Evolutionary conservation across 2,113 vertebrate genomes (phyloP), one percentile per base, ranked within the genome.

Genomic region (Mandrillus leucophaeus): DNA sequence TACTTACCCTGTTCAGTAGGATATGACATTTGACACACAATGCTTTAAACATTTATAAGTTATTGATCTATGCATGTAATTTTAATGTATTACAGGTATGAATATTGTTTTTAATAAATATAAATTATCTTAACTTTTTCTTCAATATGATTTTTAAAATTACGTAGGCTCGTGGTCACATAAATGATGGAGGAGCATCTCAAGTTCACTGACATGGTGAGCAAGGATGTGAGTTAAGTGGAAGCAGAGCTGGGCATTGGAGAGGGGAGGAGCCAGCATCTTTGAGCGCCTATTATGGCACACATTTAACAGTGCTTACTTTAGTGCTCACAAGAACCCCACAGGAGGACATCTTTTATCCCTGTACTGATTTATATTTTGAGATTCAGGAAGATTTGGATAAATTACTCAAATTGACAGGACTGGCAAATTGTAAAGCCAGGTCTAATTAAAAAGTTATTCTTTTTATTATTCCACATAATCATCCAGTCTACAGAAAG

Each of bases 331-430:
- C 3, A 85, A 83, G 57, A 90, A 40, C 13, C 35, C 45, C 13
- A 9, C 22, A 38, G 38, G 27, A 40, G 80, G 14, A 17, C 43
- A 38, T 85, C 2, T 64, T 55, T 93, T 70, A 80, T 59, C 32
- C 27, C 48, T 72, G 38, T 59, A 64, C 35, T 88, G 5, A 91
- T 73, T 75, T 20, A 55, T 20, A 23, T 38, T 10, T 72, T 72
- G 92, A 88, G 27, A 84, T n/a, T 92, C 27, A 76, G 64, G 5
- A 96, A 73, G 8, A 1, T 57, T 57, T 93, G 43, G 40, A 93
- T 86, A 86, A 95, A 95, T 88, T 85, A 66, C 18, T 8, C 38
- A 93, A 96, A 68, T 38, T 91, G 82, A 93, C 32, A 87, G 8
- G 57, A 8, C 3, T 81, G 8, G 40, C 73, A 95, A 86, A 70